Percentiles rank a stretch among this genome's conserved stretches.
These are phyloP conservation scores for Nephrotoma flavescens DNA, from an alignment of 2,888 invertebrate species.

Conservation along the genomic window DNA sequence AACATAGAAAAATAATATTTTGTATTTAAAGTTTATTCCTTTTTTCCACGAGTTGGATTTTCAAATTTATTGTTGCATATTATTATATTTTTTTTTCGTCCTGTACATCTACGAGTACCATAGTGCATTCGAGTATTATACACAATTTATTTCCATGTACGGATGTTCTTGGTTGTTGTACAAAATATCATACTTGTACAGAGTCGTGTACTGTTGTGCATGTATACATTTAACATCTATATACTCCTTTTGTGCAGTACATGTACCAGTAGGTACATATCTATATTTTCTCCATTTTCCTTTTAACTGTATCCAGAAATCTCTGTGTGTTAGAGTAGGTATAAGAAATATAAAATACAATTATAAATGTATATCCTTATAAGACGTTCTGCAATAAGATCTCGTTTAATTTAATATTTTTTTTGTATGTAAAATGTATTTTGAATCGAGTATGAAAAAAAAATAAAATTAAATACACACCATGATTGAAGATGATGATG, in stretches of 20 bases:
- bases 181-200: neutral
- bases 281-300: neutral
- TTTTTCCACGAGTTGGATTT: neutral
- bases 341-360: neutral
- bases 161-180: slow-evolving; percentile 2
- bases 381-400: neutral
- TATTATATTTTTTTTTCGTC: neutral
- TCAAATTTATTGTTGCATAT: neutral
- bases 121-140: neutral
- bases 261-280: neutral
- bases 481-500: neutral
- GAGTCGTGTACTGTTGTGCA: neutral
- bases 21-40: neutral
- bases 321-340: neutral
- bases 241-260: too few species aligned
- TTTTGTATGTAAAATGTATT: neutral
- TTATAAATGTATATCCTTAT: neutral
- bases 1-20: neutral
- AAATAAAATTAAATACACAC: neutral
- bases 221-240: neutral
- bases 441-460: neutral
- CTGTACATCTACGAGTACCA: neutral
- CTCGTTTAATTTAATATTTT: neutral
- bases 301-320: neutral
- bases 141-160: neutral